phyloP scores from a whole-genome alignment of 1,140 invertebrate genomes.

The Andrena cerasifolii region DNA sequence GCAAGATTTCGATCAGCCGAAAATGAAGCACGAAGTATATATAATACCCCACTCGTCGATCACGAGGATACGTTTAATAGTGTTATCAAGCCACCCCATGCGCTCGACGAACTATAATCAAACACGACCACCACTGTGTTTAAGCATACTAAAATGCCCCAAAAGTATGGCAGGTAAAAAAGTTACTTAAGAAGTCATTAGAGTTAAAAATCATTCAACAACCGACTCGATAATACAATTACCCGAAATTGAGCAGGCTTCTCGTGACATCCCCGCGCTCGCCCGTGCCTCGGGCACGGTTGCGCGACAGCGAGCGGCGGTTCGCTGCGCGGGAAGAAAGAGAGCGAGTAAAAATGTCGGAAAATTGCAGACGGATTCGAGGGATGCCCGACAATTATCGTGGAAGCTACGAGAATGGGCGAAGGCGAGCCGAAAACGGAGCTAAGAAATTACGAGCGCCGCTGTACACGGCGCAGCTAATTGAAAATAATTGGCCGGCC shows the following conservation, averaged over 20 bases:
- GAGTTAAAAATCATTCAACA: no score
- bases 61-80: background rate
- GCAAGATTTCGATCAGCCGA: background rate
- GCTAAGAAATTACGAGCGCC: slow-evolving; percentile 58
- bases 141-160: slow-evolving; percentile 15
- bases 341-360: background rate
- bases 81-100: background rate
- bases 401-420: background rate
- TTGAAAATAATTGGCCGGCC: slow-evolving; percentile 67
- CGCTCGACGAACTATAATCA: background rate
- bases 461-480: slow-evolving; percentile 53
- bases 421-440: slow-evolving; percentile 56
- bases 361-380: slow-evolving; percentile 12
- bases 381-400: slow-evolving; percentile 33
- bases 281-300: background rate
- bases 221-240: background rate
- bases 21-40: background rate
- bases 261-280: background rate
- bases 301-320: slow-evolving; percentile 3
- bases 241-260: background rate
- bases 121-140: background rate
- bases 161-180: background rate
- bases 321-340: background rate
- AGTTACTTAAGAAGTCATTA: background rate
- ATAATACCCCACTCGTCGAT: background rate